Evolutionary conservation across 2,888 invertebrate genomes (phyloP), one percentile per base, ranked within the genome.

Genomic region (Galeopsomyia nigrocyanea): DNA sequence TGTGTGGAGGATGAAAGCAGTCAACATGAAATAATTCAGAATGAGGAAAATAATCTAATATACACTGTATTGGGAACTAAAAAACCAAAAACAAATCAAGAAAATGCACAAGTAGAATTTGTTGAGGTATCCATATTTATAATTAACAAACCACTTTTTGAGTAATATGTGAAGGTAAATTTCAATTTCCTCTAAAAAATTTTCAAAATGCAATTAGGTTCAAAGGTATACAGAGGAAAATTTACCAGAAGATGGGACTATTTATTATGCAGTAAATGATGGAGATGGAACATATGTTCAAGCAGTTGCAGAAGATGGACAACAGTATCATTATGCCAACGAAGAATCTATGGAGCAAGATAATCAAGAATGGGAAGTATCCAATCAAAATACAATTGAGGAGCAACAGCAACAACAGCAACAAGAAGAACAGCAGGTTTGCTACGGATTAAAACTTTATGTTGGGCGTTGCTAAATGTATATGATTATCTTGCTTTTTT

Each of bases 201-300:
- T 39, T 56, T 49, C 16, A 64, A 58, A 65, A 63, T 53, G 1
- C 66, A 61, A 7, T 55, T 51, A 68, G 68, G 70, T 75, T 3
- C 73, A 56, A 65, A 66, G 69, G 55, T 80, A 83, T n/a, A 68
- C 21, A 62, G 84, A 84, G 60, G 81, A 81, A 70, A 74, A 80
- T 14, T 79, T 83, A 68, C 82, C 83, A n/a, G 80, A 83, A 1
- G 84, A 83, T 66, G 86, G 83, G 53, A 82, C 84, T 2, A 84
- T 86, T 76, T 86, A 84, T 75, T 86, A 86, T 68, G 85, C 86
- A 74, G 84, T 83, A 51, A 84, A 85, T 67, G 83, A 85, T 51
- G 71, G 55, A 14, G 75, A 76, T 58, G 68, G 71, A 19, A 69
- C 71, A 21, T 76, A 76, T 60, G 75, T 76, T 51, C 68, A 71